Evolutionary conservation across 2,888 invertebrate genomes (phyloP).

Genomic region (Leucoma salicis): DNA sequence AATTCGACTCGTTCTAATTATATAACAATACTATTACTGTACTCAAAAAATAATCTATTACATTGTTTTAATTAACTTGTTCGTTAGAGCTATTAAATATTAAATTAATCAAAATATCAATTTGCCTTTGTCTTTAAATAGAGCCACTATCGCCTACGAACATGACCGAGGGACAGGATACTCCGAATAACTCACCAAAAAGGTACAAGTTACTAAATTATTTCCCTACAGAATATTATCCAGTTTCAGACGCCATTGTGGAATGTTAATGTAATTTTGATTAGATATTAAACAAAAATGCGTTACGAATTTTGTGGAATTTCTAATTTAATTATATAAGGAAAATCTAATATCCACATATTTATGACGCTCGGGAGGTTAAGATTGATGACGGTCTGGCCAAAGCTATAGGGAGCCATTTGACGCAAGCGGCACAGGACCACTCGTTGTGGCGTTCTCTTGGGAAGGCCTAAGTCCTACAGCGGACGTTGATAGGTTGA

Average conservation of each 20-base stretch:
- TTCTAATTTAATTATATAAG: too few relatives aligned
- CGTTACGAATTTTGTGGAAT: background rate
- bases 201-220: conserved; percentile 15
- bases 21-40: background rate
- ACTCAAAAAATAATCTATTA: conserved; percentile 2
- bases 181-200: conserved; percentile 12
- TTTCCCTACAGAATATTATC: conserved; percentile 17
- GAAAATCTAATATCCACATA: too few relatives aligned
- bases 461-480: too few relatives aligned
- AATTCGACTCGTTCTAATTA: too few relatives aligned
- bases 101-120: conserved; percentile 22
- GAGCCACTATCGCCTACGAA: conserved; percentile 14
- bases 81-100: conserved; percentile 9
- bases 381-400: too few relatives aligned
- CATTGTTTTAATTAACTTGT: conserved; percentile 7
- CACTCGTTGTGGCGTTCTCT: too few relatives aligned
- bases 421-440: too few relatives aligned
- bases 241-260: conserved; percentile 1
- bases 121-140: conserved; percentile 10
- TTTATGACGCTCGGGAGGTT: too few relatives aligned
- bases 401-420: too few relatives aligned
- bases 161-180: conserved; percentile 9
- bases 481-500: too few relatives aligned
- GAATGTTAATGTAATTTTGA: conserved; percentile 2
- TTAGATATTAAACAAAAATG: too few relatives aligned